phyloP scores from a whole-genome alignment of 2,113 vertebrate species.

The Bubo scandiacus region DNA sequence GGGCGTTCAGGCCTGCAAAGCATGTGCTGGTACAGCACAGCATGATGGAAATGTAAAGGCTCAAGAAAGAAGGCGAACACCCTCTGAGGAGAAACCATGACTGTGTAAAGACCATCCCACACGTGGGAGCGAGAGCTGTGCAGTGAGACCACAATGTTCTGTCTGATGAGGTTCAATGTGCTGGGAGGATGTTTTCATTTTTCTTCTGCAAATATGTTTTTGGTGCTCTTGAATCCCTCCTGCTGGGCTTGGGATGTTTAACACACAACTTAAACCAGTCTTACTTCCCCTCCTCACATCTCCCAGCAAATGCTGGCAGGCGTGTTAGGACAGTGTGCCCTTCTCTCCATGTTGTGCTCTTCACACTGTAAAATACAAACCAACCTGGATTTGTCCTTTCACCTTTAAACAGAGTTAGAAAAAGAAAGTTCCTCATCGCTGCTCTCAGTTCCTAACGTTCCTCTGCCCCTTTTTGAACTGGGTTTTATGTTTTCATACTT shows the following conservation, averaged over 20 bases:
- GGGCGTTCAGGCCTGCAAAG: neutral
- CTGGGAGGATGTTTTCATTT: slow-evolving; percentile 18
- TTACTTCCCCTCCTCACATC: neutral
- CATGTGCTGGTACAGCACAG: accelerated
- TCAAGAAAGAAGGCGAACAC: neutral
- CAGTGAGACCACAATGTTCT: accelerated
- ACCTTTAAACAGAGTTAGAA: neutral
- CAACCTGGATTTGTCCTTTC: neutral
- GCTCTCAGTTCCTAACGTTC: neutral
- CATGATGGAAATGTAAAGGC: accelerated
- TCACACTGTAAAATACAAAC: neutral
- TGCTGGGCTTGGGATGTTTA: neutral
- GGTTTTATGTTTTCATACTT: neutral
- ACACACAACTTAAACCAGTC: neutral
- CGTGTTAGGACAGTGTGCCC: accelerated
- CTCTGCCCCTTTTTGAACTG: neutral
- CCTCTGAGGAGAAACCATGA: neutral
- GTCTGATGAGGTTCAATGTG: neutral
- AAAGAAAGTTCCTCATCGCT: neutral
- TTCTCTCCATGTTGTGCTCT: neutral
- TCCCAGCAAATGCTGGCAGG: neutral
- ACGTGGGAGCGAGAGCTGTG: neutral
- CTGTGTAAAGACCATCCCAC: neutral
- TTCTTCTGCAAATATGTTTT: slow-evolving; percentile 14
- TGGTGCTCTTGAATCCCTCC: neutral